A percentile compares a stretch with the other conserved stretches of the same genome.
phyloP scores from a whole-genome alignment of 1,140 invertebrate species.

The Heliconius hewitsoni region DNA sequence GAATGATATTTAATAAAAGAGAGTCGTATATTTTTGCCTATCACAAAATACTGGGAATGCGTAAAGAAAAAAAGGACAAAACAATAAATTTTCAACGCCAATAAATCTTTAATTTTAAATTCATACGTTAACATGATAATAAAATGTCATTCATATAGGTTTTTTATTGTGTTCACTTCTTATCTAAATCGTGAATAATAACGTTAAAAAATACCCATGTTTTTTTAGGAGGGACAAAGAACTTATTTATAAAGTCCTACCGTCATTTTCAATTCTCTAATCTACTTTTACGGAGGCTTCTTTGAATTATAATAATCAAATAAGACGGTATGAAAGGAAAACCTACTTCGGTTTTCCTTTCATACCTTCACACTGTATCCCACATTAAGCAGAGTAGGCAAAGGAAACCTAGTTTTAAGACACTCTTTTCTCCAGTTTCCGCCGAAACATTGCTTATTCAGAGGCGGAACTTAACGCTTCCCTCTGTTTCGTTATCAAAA shows the following conservation, averaged over 20 bases:
- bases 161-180: constrained; percentile 3
- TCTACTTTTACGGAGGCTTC: too few relatives aligned
- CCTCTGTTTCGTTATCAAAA: not conserved
- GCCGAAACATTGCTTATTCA: not conserved
- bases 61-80: not conserved
- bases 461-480: not conserved
- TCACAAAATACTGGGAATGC: too few relatives aligned
- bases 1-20: too few relatives aligned
- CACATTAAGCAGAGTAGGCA: not conserved
- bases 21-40: too few relatives aligned
- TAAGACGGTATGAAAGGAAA: too few relatives aligned
- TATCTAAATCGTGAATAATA: constrained; percentile 1
- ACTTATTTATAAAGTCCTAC: not conserved
- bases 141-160: not conserved
- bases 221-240: not conserved
- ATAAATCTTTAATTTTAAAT: constrained; percentile 6
- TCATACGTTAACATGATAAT: constrained; percentile 4
- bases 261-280: not conserved
- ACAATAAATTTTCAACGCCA: not conserved
- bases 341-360: not conserved
- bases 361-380: not conserved
- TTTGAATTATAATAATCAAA: too few relatives aligned
- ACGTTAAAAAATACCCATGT: not conserved
- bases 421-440: not conserved
- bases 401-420: too few relatives aligned